These are phyloP conservation scores for Eunapius fragilis DNA, from an alignment of 37 sponge, comb jelly and placozoan species.

Conservation along the genomic window DNA sequence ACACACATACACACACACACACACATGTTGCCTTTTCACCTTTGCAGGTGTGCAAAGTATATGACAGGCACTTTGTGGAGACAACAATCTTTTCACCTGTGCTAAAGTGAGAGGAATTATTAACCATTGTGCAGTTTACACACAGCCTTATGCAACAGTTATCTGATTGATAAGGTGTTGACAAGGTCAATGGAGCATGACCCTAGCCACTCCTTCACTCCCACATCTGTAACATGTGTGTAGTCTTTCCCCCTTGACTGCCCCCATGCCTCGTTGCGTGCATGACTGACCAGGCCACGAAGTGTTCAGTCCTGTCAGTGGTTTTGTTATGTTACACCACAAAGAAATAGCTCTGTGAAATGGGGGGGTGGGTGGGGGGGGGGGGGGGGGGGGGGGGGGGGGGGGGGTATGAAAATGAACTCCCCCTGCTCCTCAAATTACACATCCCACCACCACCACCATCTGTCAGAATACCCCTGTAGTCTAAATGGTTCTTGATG, in stretches of 20 bases:
- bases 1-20: slow-evolving; percentile 19
- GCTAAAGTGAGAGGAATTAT: slow-evolving; percentile 18
- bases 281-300: neutral
- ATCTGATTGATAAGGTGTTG: neutral
- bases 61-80: slow-evolving; percentile 72
- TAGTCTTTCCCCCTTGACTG: too few relatives aligned
- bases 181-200: neutral
- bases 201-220: neutral
- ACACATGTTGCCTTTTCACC: neutral
- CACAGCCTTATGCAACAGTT: neutral
- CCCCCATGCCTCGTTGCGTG: too few relatives aligned
- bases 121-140: too few relatives aligned
- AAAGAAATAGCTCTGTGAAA: too few relatives aligned
- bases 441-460: neutral
- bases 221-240: neutral
- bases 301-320: neutral
- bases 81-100: slow-evolving; percentile 39
- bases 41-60: slow-evolving; percentile 64
- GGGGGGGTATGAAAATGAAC: neutral
- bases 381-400: too few relatives aligned
- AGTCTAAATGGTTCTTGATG: neutral
- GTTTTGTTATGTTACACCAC: neutral
- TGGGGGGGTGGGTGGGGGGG: too few relatives aligned
- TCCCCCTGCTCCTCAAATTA: neutral
- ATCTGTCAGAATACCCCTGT: neutral